phyloP scores from a whole-genome alignment of 2,797 vertebrate genomes.

The Sebastes kiyomatsui region DNA sequence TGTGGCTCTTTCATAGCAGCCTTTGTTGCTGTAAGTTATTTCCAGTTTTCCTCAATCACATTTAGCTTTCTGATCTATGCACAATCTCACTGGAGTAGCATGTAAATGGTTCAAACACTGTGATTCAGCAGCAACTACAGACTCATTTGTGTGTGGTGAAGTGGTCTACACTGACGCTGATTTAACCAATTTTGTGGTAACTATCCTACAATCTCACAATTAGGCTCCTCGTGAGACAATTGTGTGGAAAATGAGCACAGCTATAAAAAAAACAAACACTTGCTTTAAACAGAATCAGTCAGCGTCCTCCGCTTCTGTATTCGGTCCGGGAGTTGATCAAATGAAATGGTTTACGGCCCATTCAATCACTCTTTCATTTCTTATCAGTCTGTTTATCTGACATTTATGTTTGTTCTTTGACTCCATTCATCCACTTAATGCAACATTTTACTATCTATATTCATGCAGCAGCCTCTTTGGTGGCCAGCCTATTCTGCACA shows the following conservation, averaged over 20 bases:
- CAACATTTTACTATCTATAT: constrained; percentile 68
- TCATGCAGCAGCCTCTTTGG: constrained; percentile 47
- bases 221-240: constrained; percentile 17
- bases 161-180: constrained; percentile 13
- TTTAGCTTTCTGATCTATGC: not conserved
- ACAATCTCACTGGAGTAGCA: not conserved
- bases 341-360: constrained; percentile 58
- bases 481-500: constrained; percentile 55
- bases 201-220: constrained; percentile 25
- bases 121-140: constrained; percentile 4
- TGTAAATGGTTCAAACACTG: constrained; percentile 7
- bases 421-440: constrained; percentile 66
- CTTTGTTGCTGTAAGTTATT: not conserved
- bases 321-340: constrained; percentile 43
- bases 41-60: not conserved
- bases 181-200: constrained; percentile 27
- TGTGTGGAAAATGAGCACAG: constrained; percentile 12
- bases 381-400: constrained; percentile 63
- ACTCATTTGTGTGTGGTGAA: constrained; percentile 25
- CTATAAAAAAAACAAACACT: not conserved
- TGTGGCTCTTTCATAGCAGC: not conserved
- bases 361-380: constrained; percentile 60
- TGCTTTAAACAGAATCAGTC: constrained; percentile 8
- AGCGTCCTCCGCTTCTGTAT: not conserved
- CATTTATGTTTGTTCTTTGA: constrained; percentile 67